phyloP scores from a whole-genome alignment of 2,797 vertebrate genomes.

The Myotis planiceps region DNA sequence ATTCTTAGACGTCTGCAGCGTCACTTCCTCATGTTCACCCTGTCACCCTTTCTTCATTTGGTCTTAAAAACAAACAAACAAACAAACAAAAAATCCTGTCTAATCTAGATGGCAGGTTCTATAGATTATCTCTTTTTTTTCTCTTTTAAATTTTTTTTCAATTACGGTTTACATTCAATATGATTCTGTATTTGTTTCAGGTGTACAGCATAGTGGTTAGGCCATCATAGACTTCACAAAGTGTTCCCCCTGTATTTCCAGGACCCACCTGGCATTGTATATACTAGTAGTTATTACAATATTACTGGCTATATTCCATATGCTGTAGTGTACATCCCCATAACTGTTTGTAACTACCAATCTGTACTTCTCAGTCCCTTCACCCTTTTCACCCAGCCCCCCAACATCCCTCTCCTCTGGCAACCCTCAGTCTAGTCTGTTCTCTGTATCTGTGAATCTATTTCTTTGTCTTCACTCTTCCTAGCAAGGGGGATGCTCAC shows the following conservation, averaged over 20 bases:
- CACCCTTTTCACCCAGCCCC: background rate
- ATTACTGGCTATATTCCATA: background rate
- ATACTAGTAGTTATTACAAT: too few relatives aligned
- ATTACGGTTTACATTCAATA: background rate
- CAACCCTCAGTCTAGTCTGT: background rate
- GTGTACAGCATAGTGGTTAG: too few relatives aligned
- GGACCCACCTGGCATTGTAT: background rate
- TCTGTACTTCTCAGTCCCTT: background rate
- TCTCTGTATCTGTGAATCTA: background rate
- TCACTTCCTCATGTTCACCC: background rate
- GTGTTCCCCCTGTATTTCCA: background rate
- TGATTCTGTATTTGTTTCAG: background rate
- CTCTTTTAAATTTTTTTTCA: background rate
- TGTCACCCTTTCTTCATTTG: background rate
- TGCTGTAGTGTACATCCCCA: background rate
- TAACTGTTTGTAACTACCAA: background rate
- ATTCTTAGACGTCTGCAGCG: background rate
- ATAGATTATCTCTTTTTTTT: background rate
- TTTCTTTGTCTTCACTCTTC: background rate
- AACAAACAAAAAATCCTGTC: background rate
- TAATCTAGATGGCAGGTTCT: background rate
- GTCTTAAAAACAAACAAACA: background rate
- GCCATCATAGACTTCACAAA: background rate
- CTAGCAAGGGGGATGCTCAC: background rate
- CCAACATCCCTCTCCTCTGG: background rate